Conservation (phyloP, 2,888 invertebrate species). For the Prostheceraeus crozeri region DNA sequence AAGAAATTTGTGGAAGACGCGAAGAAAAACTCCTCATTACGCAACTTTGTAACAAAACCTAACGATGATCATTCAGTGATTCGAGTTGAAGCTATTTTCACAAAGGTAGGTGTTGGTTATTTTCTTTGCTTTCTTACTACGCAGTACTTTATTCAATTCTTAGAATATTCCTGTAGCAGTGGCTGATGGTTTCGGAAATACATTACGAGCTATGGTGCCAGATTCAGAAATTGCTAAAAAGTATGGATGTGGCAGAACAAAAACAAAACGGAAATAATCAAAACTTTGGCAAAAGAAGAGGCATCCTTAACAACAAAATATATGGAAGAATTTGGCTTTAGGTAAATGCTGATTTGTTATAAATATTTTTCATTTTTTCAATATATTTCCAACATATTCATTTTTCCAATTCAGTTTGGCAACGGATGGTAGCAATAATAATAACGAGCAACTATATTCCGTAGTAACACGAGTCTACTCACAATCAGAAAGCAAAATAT, state of each 20-base stretch:
- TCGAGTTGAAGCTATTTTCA: constrained; percentile 16
- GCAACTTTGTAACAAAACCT: neutral
- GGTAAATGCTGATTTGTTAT: too few species aligned
- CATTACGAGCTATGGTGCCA: constrained; percentile 12
- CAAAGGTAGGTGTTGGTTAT: constrained; percentile 14
- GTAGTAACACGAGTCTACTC: constrained; percentile 8
- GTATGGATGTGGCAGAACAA: too few species aligned
- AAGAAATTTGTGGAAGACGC: constrained; percentile 1
- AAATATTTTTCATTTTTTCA: too few species aligned
- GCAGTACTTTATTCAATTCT: too few species aligned
- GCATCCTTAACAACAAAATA: too few species aligned
- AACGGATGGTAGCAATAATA: constrained; percentile 10
- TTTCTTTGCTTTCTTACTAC: neutral
- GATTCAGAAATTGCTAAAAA: too few species aligned
- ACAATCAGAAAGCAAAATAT: neutral
- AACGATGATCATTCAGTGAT: constrained; percentile 9
- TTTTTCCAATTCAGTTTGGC: neutral
- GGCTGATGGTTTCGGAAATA: constrained; percentile 6
- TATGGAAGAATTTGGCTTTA: too few species aligned
- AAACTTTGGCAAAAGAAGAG: too few species aligned
- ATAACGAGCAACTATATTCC: neutral
- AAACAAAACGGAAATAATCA: too few species aligned
- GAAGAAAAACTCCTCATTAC: constrained; percentile 1
- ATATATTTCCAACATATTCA: too few species aligned
- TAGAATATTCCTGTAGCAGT: constrained; percentile 19